Evolutionary conservation across 92 coral and sea anemone species (phyloP).

Genomic region (Palythoa heliodiscus): DNA sequence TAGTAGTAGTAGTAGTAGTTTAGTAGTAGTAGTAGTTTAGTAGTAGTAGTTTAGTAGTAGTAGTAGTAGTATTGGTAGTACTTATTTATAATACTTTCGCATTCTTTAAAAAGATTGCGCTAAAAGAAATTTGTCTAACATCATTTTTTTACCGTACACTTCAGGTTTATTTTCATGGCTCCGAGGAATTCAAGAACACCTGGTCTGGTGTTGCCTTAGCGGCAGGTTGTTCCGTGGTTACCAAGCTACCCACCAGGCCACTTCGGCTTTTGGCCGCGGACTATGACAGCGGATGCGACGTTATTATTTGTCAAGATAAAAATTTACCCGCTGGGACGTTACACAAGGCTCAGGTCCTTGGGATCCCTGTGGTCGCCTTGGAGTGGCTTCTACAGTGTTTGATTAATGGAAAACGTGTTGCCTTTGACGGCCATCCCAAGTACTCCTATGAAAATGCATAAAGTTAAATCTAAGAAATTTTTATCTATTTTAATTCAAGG

Average conservation of each 20-base stretch:
- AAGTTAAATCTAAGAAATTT: not conserved
- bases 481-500: not conserved
- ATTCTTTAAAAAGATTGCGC: not conserved
- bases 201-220: constrained; percentile 87
- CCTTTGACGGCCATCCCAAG: constrained; percentile 77
- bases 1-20: too few relatives aligned
- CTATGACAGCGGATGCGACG: constrained; percentile 67
- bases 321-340: constrained; percentile 70
- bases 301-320: constrained; percentile 64
- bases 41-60: too few relatives aligned
- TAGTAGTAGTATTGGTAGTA: too few relatives aligned
- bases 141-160: not conserved
- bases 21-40: too few relatives aligned
- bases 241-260: constrained; percentile 85
- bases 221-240: constrained; percentile 79
- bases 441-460: constrained; percentile 61
- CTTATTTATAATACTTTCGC: too few relatives aligned
- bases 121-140: not conserved
- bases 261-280: constrained; percentile 56
- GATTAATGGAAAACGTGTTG: constrained; percentile 76
- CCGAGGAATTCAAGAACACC: constrained; percentile 63
- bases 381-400: constrained; percentile 96
- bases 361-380: constrained; percentile 80
- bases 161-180: constrained; percentile 84
- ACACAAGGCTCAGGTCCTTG: constrained; percentile 67